Evolutionary conservation across 2,113 vertebrate genomes (phyloP).

Genomic region (Cervus canadensis): DNA sequence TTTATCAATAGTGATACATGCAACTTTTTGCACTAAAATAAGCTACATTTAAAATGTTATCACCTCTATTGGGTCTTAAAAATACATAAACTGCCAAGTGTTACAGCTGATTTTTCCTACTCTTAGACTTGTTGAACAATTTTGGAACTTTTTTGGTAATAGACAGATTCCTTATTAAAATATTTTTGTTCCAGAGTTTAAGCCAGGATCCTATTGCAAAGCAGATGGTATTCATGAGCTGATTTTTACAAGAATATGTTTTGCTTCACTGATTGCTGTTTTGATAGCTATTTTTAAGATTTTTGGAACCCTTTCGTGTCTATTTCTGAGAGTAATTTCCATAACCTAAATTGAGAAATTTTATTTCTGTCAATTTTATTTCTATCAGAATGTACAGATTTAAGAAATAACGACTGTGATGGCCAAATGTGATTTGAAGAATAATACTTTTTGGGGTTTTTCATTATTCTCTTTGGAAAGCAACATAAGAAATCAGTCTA

Average conservation of each 20-base stretch:
- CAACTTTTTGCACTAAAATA: not conserved
- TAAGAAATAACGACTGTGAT: slow-evolving; percentile 47
- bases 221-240: slow-evolving; percentile 47
- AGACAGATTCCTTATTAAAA: slow-evolving; percentile 23
- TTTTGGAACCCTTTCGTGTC: slow-evolving; percentile 62
- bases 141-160: not conserved
- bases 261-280: slow-evolving; percentile 62
- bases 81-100: not conserved
- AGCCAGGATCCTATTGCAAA: slow-evolving; percentile 38
- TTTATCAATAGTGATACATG: not conserved
- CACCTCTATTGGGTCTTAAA: not conserved
- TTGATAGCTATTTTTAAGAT: slow-evolving; percentile 50
- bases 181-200: slow-evolving; percentile 8
- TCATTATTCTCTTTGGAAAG: slow-evolving; percentile 3
- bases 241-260: slow-evolving; percentile 60
- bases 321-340: slow-evolving; percentile 58
- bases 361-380: slow-evolving; percentile 62
- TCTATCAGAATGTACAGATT: slow-evolving; percentile 37
- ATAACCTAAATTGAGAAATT: slow-evolving; percentile 42
- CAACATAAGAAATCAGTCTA: not conserved
- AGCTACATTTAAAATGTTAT: not conserved
- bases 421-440: not conserved
- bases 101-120: not conserved
- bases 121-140: not conserved
- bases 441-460: not conserved